Conservation (phyloP, 2,888 invertebrate species). For the Melinaea marsaeus region DNA sequence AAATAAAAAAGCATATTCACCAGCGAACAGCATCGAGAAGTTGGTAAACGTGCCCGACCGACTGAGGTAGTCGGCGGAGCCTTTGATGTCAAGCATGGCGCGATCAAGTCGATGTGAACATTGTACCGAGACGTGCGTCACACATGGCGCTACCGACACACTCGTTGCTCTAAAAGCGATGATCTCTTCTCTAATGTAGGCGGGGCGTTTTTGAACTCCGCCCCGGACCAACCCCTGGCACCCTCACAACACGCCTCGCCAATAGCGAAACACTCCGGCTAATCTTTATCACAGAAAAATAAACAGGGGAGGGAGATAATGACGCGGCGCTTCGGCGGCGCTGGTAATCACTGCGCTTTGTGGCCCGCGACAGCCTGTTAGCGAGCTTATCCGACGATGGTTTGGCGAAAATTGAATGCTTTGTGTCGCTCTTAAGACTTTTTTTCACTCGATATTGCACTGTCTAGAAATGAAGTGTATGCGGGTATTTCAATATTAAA, state of each 20-base stretch:
- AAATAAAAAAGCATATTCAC: constrained; percentile 77
- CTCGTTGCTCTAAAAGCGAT: constrained; percentile 37
- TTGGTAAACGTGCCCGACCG: constrained; percentile 95
- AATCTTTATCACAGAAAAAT: constrained; percentile 78
- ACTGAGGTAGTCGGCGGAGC: constrained; percentile 92
- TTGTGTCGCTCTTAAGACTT: constrained; percentile 40
- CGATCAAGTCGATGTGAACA: constrained; percentile 50
- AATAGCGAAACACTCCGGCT: constrained; percentile 70
- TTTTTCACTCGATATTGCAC: constrained; percentile 37
- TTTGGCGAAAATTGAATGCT: constrained; percentile 66
- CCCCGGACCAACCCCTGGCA: constrained; percentile 44
- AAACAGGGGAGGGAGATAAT: constrained; percentile 76
- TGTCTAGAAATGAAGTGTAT: constrained; percentile 34
- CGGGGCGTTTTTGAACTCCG: constrained; percentile 46
- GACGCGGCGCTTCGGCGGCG: constrained; percentile 59
- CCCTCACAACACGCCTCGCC: constrained; percentile 57
- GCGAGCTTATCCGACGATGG: constrained; percentile 59
- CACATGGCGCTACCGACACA: constrained; percentile 47
- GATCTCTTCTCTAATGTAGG: constrained; percentile 42
- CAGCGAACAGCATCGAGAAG: constrained; percentile 96
- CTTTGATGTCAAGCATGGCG: constrained; percentile 94
- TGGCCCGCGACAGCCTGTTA: constrained; percentile 65
- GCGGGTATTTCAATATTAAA: constrained; percentile 45
- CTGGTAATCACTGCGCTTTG: constrained; percentile 73
- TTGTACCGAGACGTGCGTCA: constrained; percentile 51